phyloP scores from a whole-genome alignment of 2,888 invertebrate species.

The Eupithecia pulchellata region DNA sequence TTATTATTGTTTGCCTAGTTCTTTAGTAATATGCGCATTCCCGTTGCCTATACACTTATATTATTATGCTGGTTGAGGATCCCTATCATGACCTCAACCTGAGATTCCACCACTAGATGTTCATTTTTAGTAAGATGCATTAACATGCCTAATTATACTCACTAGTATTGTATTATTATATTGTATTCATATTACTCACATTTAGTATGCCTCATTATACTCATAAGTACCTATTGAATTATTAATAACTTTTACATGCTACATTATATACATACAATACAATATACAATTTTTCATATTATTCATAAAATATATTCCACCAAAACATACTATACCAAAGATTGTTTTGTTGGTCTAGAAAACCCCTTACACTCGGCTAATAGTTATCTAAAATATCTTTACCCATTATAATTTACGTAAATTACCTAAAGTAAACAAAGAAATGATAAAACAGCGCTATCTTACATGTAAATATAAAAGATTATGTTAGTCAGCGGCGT shows the following conservation, averaged over 20 bases:
- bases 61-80: slow-evolving; percentile 7
- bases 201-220: not conserved
- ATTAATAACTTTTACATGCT: not conserved
- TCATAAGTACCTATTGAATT: not conserved
- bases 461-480: not conserved
- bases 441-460: too few species aligned
- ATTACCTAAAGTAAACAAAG: not conserved
- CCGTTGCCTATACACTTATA: slow-evolving; percentile 29
- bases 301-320: not conserved
- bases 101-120: slow-evolving; percentile 28
- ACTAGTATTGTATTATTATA: not conserved
- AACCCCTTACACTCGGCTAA: not conserved
- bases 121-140: slow-evolving; percentile 26
- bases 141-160: not conserved
- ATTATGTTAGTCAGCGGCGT: not conserved
- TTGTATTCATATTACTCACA: too few species aligned
- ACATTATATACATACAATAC: too few species aligned
- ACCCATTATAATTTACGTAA: not conserved
- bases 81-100: slow-evolving; percentile 7
- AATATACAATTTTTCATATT: too few species aligned
- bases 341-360: not conserved
- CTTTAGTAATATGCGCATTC: slow-evolving; percentile 22
- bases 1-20: not conserved
- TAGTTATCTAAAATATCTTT: not conserved
- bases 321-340: not conserved